These are phyloP conservation scores for Philopedon plagiatum DNA, from an alignment of 2,888 invertebrate species.

Conservation along the genomic window DNA sequence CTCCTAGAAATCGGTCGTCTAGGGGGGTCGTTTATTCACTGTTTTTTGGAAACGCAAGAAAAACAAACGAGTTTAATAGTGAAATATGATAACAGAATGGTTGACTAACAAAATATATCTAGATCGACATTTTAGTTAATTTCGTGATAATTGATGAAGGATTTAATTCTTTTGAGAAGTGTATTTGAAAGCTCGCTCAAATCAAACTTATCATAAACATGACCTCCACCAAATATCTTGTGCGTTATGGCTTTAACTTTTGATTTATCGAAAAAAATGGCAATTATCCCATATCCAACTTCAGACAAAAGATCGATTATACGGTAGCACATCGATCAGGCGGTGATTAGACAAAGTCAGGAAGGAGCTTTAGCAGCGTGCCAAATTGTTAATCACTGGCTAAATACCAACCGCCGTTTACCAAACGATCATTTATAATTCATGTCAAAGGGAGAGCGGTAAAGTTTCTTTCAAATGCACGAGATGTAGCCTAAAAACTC, in stretches of 20 bases:
- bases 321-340: constrained; percentile 45
- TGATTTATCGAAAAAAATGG: constrained; percentile 38
- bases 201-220: too few relatives aligned
- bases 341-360: constrained; percentile 49
- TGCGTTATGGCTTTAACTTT: not conserved
- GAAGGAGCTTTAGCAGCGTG: constrained; percentile 42
- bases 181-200: too few relatives aligned
- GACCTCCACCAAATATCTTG: too few relatives aligned
- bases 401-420: constrained; percentile 54
- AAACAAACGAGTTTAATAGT: too few relatives aligned
- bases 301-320: constrained; percentile 47
- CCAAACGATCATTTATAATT: constrained; percentile 47
- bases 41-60: too few relatives aligned
- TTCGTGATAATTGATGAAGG: too few relatives aligned
- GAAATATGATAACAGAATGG: too few relatives aligned
- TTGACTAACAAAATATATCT: too few relatives aligned
- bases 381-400: constrained; percentile 58
- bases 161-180: too few relatives aligned
- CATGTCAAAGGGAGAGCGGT: constrained; percentile 33
- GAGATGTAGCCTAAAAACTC: constrained; percentile 14
- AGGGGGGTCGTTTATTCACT: too few relatives aligned
- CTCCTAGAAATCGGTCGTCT: too few relatives aligned
- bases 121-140: too few relatives aligned
- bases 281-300: constrained; percentile 43
- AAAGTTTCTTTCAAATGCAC: constrained; percentile 24